Evolutionary conservation across 2,888 invertebrate species (phyloP).

Genomic region (Subacronicta megacephala): DNA sequence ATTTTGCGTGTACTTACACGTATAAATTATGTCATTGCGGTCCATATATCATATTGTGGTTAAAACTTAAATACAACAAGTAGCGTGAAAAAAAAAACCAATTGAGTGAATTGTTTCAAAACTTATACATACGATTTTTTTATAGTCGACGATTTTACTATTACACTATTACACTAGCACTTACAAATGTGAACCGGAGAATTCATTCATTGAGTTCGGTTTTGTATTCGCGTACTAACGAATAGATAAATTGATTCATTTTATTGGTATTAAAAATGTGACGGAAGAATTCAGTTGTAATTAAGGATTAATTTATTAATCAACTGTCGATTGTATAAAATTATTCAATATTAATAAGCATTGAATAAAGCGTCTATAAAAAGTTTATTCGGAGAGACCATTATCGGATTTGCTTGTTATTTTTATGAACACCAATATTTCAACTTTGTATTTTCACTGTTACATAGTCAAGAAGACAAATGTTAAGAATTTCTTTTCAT

Average conservation of each 20-base stretch:
- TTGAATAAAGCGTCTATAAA: slow-evolving; percentile 37
- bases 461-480: slow-evolving; percentile 73
- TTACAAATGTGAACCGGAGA: neutral
- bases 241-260: slow-evolving; percentile 16
- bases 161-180: neutral
- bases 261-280: slow-evolving; percentile 32
- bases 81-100: neutral
- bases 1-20: slow-evolving; percentile 48
- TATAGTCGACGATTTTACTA: too few relatives aligned
- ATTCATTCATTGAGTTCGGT: slow-evolving; percentile 11
- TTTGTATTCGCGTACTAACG: slow-evolving; percentile 37
- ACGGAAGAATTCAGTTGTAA: slow-evolving; percentile 33
- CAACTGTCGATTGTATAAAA: slow-evolving; percentile 69
- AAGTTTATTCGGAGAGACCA: slow-evolving; percentile 50
- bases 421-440: slow-evolving; percentile 60
- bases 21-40: slow-evolving; percentile 30
- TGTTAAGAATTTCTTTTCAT: slow-evolving; percentile 80
- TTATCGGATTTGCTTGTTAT: slow-evolving; percentile 60
- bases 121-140: neutral
- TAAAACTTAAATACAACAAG: slow-evolving; percentile 1
- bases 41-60: slow-evolving; percentile 16
- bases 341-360: slow-evolving; percentile 56
- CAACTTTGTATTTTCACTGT: slow-evolving; percentile 66
- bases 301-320: slow-evolving; percentile 63
- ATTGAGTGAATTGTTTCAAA: neutral